Base-by-base conservation (phyloP, 2,888 invertebrate genomes). In the Cremastobaeus sp. region DNA sequence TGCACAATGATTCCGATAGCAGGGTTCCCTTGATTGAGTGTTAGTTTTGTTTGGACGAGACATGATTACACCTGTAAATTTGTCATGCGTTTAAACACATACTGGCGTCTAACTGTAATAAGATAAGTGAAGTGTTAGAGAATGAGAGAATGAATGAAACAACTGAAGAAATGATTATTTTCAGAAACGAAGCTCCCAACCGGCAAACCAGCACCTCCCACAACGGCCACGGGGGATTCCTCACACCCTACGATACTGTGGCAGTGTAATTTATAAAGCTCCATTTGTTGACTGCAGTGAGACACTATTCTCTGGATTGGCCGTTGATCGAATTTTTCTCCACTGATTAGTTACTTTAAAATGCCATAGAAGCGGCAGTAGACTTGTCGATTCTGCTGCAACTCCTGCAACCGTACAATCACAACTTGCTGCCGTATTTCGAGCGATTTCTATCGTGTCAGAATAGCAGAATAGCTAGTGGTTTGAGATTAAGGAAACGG, bases 211-310 rank as follows among this genome's bases (percentile, higher is more conserved):
- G 92, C 92, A 12, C 78, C 85, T 57, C 83, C 84, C 83, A 84
- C 87, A 81, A 83, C 83, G 82, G 83, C 84, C 84, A 88, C 88
- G 91, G 93, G 91, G 95, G 95, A 94, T 93, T 86, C 88, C 84
- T 95, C 95, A 95, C 96, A 95, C 94, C 96, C 94, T 96, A 96
- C 95, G 95, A 96, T 95, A 96, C 96, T 94, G 94, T 96, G 95
- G 96, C 96, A 95, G 96, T 96, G 95, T 96, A 96, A 96, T 92
- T 92, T 96, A 93, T 96, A 94, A 93, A 89, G 85, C 69, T 74
- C 69, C 77, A 47, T 76, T 77, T 77, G 64, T 65, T 78, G 72
- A 45, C 59, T 52, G 21, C 55, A 15, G 54, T 60, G 60, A 81
- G 66, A 75, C 69, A 70, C 65, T 50, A 43, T 41, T 60, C 55